Evolutionary conservation across 2,888 invertebrate species (phyloP), one percentile per base, ranked within the genome.

Genomic region (Tetragnatha montana): DNA sequence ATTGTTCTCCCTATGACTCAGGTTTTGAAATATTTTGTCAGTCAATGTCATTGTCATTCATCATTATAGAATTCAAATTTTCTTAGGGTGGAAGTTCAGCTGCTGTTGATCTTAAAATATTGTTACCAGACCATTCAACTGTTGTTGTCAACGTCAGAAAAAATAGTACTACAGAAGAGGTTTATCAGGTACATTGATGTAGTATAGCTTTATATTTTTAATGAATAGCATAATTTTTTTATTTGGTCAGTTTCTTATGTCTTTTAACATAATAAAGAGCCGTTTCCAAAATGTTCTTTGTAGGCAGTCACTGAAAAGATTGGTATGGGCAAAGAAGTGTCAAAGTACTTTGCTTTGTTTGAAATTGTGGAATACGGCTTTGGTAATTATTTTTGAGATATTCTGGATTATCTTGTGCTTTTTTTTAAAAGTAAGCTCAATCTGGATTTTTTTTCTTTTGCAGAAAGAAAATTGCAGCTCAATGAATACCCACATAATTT

Each of bases 281-380:
- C 4, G 4, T 35, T 35, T 68, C 6, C 12, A 73, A 19, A 14
- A 50, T 19, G 87, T 91, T 74, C 81, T 75, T 92, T 93, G 68
- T 95, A 96, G 92, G 96, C 97, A 6, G 96, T 98, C 47, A 96
- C 97, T 91, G 96, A 96, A 92, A 97, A 97, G 94, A 96, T 98
- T 83, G 95, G 95, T 78, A 95, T 99, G 93, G 96, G 96, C 88
- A 95, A 96, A 91, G 96, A 96, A 91, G 96, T 97, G 89, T 96
- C 97, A 89, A 96, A 97, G 93, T 98, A 97, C 94, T 99, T 98
- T 95, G 98, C 98, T 93, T 95, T 99, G 83, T 99, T 98, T 94
- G 99, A 99, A 94, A 98, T 98, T 92, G 97, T 99, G 85, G 99
- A 99, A 93, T 97, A 98, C 93, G 98, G 98, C 94, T 99, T 99